These are phyloP conservation scores for Cossypha polioptera DNA, from an alignment of 2,797 vertebrate genomes.

Conservation along the genomic window DNA sequence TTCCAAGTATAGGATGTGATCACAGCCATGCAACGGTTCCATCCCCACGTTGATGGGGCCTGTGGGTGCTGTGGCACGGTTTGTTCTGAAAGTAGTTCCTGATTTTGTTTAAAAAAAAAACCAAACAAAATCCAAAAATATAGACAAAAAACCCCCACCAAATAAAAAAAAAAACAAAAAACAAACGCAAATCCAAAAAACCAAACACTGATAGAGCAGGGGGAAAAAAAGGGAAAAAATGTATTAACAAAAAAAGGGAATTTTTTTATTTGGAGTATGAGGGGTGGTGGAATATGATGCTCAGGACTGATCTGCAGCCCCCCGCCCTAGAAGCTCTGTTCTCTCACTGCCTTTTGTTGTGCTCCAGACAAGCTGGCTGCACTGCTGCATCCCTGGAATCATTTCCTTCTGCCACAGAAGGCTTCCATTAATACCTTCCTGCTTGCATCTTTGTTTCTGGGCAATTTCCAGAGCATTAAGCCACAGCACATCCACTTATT, in stretches of 20 bases:
- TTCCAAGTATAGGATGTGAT: neutral
- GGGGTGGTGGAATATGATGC: neutral
- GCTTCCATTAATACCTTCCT: constrained; percentile 29
- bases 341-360: neutral
- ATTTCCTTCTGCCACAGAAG: neutral
- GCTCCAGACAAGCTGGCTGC: neutral
- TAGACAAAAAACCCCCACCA: neutral
- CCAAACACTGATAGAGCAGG: neutral
- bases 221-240: too few species aligned
- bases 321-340: neutral
- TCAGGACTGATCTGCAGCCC: neutral
- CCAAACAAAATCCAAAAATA: neutral
- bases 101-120: neutral
- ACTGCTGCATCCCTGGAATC: neutral
- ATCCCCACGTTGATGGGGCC: neutral
- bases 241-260: neutral
- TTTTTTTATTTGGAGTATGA: neutral
- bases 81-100: neutral
- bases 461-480: constrained; percentile 51
- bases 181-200: too few species aligned
- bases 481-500: constrained; percentile 23
- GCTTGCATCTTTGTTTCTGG: constrained; percentile 40
- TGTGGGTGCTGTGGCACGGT: neutral
- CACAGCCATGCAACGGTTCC: neutral
- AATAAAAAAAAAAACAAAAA: neutral